These are phyloP conservation scores for Cotesia chilonis DNA, from an alignment of 1,140 invertebrate species.

Conservation along the genomic window DNA sequence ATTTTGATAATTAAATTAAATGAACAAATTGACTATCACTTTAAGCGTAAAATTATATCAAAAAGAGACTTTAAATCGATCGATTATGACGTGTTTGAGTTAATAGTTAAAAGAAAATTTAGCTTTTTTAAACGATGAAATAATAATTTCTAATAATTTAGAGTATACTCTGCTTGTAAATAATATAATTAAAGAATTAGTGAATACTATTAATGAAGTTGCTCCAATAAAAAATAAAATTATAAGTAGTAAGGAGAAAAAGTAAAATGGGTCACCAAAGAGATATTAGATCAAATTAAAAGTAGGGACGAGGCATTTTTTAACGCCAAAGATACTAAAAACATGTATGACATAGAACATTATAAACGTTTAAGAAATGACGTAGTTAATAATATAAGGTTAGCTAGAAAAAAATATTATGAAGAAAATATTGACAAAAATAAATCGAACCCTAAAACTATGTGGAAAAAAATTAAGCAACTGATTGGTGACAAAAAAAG, in stretches of 20 bases:
- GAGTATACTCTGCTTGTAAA: background rate
- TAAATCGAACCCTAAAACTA: no score
- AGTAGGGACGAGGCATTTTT: background rate
- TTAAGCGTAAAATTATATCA: background rate
- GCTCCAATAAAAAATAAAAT: background rate
- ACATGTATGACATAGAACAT: background rate
- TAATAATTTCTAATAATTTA: background rate
- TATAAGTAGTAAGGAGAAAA: background rate
- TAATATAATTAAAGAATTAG: background rate
- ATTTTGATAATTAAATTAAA: background rate
- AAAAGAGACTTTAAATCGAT: constrained; percentile 6
- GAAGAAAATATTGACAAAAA: no score
- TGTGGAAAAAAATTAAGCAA: no score
- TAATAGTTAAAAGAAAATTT: background rate
- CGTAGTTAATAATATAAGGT: no score
- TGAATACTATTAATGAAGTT: background rate
- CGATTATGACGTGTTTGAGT: background rate
- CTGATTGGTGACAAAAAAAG: no score
- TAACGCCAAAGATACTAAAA: background rate
- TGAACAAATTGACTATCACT: background rate
- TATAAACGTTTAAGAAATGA: no score
- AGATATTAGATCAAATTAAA: background rate
- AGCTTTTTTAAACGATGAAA: background rate
- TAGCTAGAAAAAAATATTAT: no score
- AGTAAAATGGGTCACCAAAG: background rate